Base-by-base conservation (phyloP, 2,113 vertebrate species). In the Columba livia region DNA sequence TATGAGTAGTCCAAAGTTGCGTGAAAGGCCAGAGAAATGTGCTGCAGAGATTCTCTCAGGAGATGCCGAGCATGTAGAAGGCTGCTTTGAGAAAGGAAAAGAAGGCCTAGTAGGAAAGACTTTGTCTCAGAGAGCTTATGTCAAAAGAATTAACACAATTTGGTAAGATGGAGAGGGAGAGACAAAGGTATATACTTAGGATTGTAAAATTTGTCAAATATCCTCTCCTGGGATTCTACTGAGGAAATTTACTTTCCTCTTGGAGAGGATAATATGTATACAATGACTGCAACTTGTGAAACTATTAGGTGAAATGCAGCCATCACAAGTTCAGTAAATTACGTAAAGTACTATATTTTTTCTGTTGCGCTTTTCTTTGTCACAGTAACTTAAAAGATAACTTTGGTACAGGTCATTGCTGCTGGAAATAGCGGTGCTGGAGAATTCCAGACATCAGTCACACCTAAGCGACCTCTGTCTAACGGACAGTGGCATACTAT, bases 401-500 rank as follows among this genome's bases (percentile, higher is more conserved):
- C 82, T 72, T 60, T 93, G 82, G 97, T 96, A 26, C 97, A 99
- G 99, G 97, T 99, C 61, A 97, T 98, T 20, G 99, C 98, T n/a
- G 97, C 96, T 89, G 98, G 98, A 61, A 98, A 97, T 94, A 98
- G 97, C 58, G 98, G 98, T 57, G 97, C 97, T 56, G 98, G 98
- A 36, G 95, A 97, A 50, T 98, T 98, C 86, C 97, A 91, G 58
- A 98, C 97, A 51, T 98, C 98, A 1, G 97, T 99, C 78, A 97
- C 95, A 62, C 98, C 98, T 12, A 97, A 98, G 91, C 95, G 93
- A 31, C 96, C 98, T 82, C 96, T 99, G 53, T 98, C 98, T 96
- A 98, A 99, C n/a, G 99, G 99, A n/a, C 95, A 92, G 58, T 99
- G 99, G 98, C 99, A 99, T 88, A 98, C 98, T 10, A 97, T 99